Evolutionary conservation across 2,113 vertebrate species (phyloP), one percentile per base, ranked within the genome.

Genomic region (Aegithalos caudatus): DNA sequence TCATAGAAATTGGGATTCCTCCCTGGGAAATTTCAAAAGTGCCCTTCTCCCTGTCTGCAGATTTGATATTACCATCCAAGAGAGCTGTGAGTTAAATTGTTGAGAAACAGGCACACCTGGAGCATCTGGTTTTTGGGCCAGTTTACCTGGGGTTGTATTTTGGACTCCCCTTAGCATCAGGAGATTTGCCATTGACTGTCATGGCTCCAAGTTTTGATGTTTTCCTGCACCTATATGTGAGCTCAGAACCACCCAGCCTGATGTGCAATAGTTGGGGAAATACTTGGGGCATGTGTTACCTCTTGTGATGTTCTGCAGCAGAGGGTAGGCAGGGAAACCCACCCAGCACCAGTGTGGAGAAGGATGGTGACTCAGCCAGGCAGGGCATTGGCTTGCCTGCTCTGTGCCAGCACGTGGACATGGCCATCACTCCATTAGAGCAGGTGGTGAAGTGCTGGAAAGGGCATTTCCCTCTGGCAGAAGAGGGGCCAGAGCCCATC

Each of bases 401-500:
- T 45, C 19, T 45, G 44, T 45, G 44, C 44, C 19, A 21, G 27
- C 1, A 1, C 1, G 1, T 45, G 71, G 50, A 7, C 25, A 12
- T 0, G 2, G 50, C 37, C 42, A 18, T 28, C 0, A 0, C 29
- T 81, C 24, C 27, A 2, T 27, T 47, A 4, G 24, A 81, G 70
- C 38, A 42, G 72, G 23, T 58, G 58, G 8, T 25, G 24, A 79
- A 51, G 25, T 35, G 65, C 28, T 89, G 70, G 38, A 24, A 53
- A 44, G 31, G 40, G 17, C 5, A 0, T 71, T 81, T 67, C 12
- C 9, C 19, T 48, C 7, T 2, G 12, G 31, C 5, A 23, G 53
- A 29, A 45, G 40, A 84, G 45, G 66, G 83, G n/a, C 20, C 67
- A 62, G 67, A 69, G 65, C 42, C 37, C 1, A 0, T 62, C 58